phyloP scores from a whole-genome alignment of 2,113 vertebrate genomes.

The Lipophrys pholis region DNA sequence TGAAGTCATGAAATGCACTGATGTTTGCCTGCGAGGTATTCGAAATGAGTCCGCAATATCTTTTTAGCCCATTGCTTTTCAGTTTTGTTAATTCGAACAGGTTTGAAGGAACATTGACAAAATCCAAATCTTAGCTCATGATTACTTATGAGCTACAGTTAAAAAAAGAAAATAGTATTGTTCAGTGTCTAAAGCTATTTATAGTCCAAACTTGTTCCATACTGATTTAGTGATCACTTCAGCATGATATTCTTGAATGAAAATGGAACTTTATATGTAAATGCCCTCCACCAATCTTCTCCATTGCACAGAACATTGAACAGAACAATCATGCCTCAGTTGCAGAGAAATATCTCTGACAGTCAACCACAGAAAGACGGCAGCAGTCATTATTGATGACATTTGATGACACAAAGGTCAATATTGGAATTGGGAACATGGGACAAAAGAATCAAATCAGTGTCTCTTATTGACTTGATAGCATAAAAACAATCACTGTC shows the following conservation, averaged over 20 bases:
- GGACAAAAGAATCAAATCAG: constrained; percentile 45
- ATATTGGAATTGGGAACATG: constrained; percentile 28
- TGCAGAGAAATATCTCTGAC: constrained; percentile 17
- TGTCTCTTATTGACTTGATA: constrained; percentile 42
- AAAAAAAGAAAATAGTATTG: not conserved
- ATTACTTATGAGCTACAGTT: not conserved
- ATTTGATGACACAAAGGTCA: constrained; percentile 54
- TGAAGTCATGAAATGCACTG: constrained; percentile 17
- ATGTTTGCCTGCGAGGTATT: constrained; percentile 14
- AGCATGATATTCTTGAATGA: constrained; percentile 3
- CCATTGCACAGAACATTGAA: not conserved
- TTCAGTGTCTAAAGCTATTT: not conserved
- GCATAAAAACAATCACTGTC: constrained; percentile 50
- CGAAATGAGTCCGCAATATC: constrained; percentile 20
- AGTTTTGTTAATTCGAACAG: too few species aligned
- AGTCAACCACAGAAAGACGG: constrained; percentile 13
- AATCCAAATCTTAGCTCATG: not conserved
- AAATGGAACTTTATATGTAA: not conserved
- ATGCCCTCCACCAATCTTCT: constrained; percentile 9
- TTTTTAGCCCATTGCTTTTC: too few species aligned
- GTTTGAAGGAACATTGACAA: not conserved
- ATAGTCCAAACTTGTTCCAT: constrained; percentile 1
- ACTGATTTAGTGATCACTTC: constrained; percentile 16
- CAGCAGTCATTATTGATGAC: constrained; percentile 43
- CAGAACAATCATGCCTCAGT: constrained; percentile 17